phyloP scores from a whole-genome alignment of 2,113 vertebrate species.

The Zingel zingel region DNA sequence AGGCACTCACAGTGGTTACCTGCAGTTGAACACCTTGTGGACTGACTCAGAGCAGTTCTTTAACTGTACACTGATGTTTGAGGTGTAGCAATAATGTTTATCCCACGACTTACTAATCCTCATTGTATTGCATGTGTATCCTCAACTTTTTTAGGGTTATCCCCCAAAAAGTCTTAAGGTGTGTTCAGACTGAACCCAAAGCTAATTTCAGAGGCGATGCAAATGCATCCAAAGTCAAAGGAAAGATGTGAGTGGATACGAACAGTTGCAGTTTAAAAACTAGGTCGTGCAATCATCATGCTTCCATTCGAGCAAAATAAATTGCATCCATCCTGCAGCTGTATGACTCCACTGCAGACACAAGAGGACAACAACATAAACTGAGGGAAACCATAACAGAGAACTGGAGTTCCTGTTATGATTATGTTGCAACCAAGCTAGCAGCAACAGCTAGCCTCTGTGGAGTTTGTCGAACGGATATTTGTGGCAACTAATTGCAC shows the following conservation, averaged over 20 bases:
- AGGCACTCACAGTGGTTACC: not conserved
- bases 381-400: not conserved
- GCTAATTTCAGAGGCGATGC: not conserved
- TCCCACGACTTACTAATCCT: not conserved
- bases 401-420: not conserved
- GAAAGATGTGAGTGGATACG: not conserved
- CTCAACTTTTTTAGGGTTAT: not conserved
- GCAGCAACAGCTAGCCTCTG: not conserved
- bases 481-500: not conserved
- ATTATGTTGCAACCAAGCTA: not conserved
- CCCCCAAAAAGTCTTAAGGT: constrained; percentile 21
- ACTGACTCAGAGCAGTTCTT: not conserved
- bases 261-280: not conserved
- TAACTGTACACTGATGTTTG: not conserved
- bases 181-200: constrained; percentile 7
- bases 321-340: not conserved
- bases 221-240: not conserved
- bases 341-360: not conserved
- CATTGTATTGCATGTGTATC: not conserved
- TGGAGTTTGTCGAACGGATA: not conserved
- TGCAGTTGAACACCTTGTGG: not conserved
- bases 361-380: not conserved
- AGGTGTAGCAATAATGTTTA: not conserved
- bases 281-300: no score
- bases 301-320: not conserved